Evolutionary conservation across 2,113 vertebrate genomes (phyloP), one percentile per base, ranked within the genome.

Genomic region (Merops nubicus): DNA sequence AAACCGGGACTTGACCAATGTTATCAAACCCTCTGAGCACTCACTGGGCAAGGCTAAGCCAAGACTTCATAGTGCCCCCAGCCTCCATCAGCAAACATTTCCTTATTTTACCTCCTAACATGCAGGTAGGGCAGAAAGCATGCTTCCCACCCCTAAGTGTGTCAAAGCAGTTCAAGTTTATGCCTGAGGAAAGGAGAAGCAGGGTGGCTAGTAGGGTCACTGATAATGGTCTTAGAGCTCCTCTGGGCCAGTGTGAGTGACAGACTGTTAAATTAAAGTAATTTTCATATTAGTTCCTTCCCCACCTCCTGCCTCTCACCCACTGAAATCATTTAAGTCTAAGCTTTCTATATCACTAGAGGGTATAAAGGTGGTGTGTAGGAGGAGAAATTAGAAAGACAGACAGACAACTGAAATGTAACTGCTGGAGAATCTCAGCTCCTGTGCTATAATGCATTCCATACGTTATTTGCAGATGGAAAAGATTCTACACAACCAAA

Each of bases 241-340:
- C 84, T 95, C 70, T 89, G 60, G 79, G 85, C 83, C 57, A 64
- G 8, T 31, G 15, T 88, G 64, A 96, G 57, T 85, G 91, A 90
- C 78, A 91, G 68, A 89, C 60, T 92, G 78, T 73, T 84, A 89
- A 86, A 94, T 80, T 68, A 80, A 94, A 80, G 88, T 79, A 86
- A 91, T 91, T 93, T 95, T 91, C 88, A 33, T 86, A 93, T 93
- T 89, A 94, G 90, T 86, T 91, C 63, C 72, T 75, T 95, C 67
- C 77, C 82, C 73, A 89, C 48, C 77, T 95, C 82, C 74, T 87
- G 82, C 77, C 40, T 96, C 74, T 95, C 85, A 89, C 77, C 85
- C 73, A 91, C 77, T 89, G 85, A 84, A 94, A 95, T 73, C 0
- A 43, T 87, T 89, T 69, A 65, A 72, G 79, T 34, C 62, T 85